Evolutionary conservation across 2,113 vertebrate genomes (phyloP).

Genomic region (Vidua chalybeata): DNA sequence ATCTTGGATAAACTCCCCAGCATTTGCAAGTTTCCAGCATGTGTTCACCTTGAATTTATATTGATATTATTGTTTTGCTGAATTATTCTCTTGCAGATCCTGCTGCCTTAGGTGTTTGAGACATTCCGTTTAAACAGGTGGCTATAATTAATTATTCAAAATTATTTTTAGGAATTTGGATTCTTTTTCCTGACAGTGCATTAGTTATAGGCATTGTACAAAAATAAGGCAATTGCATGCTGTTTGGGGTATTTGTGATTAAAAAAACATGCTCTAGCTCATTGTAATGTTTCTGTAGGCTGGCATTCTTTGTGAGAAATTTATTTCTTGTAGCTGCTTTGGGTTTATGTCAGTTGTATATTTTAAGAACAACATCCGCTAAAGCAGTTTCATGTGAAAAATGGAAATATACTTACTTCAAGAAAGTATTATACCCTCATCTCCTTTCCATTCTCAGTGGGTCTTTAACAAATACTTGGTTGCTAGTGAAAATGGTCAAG

Average conservation of each 20-base stretch:
- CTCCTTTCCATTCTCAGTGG: background rate
- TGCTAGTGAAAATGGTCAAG: background rate
- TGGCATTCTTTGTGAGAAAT: constrained; percentile 49
- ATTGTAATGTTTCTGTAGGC: constrained; percentile 43
- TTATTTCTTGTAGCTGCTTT: constrained; percentile 51
- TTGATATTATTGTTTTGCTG: background rate
- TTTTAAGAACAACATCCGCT: constrained; percentile 49
- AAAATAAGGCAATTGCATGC: constrained; percentile 42
- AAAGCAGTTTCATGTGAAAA: constrained; percentile 63
- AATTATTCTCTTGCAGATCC: background rate
- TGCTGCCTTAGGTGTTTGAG: constrained; percentile 54
- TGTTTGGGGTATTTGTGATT: constrained; percentile 44
- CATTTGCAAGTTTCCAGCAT: constrained; percentile 33
- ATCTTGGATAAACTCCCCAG: constrained; percentile 10
- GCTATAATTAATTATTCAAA: constrained; percentile 61
- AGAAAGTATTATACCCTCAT: background rate
- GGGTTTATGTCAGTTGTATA: constrained; percentile 42
- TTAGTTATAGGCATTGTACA: constrained; percentile 36
- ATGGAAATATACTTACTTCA: constrained; percentile 55
- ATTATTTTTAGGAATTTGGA: constrained; percentile 12
- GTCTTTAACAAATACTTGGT: background rate
- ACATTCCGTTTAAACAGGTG: constrained; percentile 53
- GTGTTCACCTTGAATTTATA: constrained; percentile 27
- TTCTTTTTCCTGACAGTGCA: constrained; percentile 25
- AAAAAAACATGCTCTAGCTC: constrained; percentile 42